Evolutionary conservation across 1,140 invertebrate genomes (phyloP).

Genomic region (Drosophila hydei): DNA sequence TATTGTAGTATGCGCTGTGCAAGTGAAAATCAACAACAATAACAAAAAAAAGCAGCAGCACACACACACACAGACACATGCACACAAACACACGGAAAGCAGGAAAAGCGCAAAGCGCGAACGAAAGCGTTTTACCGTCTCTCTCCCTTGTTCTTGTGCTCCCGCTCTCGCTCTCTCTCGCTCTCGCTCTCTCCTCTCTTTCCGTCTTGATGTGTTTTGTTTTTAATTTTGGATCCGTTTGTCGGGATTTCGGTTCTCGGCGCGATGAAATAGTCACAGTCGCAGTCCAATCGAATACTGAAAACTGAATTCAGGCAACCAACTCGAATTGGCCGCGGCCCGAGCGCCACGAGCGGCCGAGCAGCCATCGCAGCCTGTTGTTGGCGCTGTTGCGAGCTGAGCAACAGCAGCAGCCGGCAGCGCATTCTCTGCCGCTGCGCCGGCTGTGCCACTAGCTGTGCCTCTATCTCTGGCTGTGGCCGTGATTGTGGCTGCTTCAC

Average conservation of each 20-base stretch:
- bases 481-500: not conserved
- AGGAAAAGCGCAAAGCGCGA: slow-evolving; percentile 56
- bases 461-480: not conserved
- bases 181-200: not conserved
- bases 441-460: slow-evolving; percentile 7
- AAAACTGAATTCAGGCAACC: slow-evolving; percentile 75
- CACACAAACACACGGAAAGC: slow-evolving; percentile 8
- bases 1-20: slow-evolving; percentile 19
- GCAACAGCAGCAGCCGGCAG: slow-evolving; percentile 45
- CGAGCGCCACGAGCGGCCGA: slow-evolving; percentile 74
- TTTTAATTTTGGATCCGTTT: slow-evolving; percentile 47
- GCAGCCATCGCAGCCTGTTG: slow-evolving; percentile 78
- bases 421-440: slow-evolving; percentile 23
- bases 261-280: slow-evolving; percentile 65
- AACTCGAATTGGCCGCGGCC: slow-evolving; percentile 66
- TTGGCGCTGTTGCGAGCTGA: slow-evolving; percentile 39
- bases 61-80: slow-evolving; percentile 8
- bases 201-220: not conserved
- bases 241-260: slow-evolving; percentile 43
- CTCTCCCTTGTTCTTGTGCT: slow-evolving; percentile 6
- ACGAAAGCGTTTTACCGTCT: slow-evolving; percentile 45
- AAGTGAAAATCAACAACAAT: slow-evolving; percentile 23
- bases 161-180: not conserved
- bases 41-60: not conserved
- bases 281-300: slow-evolving; percentile 81